A percentile compares a stretch with the other conserved stretches of the same genome.
Conservation (phyloP, 2,797 vertebrate genomes). For the Sebastes vulpes region DNA sequence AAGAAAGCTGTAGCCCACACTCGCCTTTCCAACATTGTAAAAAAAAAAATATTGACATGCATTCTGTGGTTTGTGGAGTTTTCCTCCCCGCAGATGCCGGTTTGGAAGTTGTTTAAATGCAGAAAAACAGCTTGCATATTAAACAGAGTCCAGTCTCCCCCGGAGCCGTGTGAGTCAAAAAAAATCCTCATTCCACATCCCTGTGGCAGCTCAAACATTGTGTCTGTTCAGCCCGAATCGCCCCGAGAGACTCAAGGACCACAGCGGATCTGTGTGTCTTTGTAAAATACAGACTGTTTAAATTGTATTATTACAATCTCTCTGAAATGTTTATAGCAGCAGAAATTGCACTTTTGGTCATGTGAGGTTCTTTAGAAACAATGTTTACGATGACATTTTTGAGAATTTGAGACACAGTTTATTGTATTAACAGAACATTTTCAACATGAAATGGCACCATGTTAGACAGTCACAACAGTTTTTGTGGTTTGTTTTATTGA, state of each 20-base stretch:
- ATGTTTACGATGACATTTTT: background rate
- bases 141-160: conserved; percentile 48
- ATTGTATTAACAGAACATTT: background rate
- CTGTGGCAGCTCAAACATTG: conserved; percentile 38
- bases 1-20: conserved; percentile 4
- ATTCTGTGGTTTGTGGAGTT: conserved; percentile 50
- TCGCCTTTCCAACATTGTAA: conserved; percentile 20
- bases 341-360: conserved; percentile 1
- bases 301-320: background rate
- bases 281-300: background rate
- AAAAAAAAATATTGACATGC: conserved; percentile 40
- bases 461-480: background rate
- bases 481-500: background rate
- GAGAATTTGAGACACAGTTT: background rate
- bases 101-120: conserved; percentile 62
- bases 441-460: background rate
- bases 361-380: background rate
- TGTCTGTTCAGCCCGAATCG: conserved; percentile 40
- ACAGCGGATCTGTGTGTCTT: conserved; percentile 13
- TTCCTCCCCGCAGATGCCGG: conserved; percentile 44
- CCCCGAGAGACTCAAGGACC: conserved; percentile 16
- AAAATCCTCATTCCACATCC: conserved; percentile 25
- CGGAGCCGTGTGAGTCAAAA: conserved; percentile 28
- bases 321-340: background rate
- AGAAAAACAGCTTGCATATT: conserved; percentile 57